Percentiles rank a stretch among this genome's conserved stretches.
Conservation (phyloP, 1,140 invertebrate genomes). For the Sarcophaga peregrina region DNA sequence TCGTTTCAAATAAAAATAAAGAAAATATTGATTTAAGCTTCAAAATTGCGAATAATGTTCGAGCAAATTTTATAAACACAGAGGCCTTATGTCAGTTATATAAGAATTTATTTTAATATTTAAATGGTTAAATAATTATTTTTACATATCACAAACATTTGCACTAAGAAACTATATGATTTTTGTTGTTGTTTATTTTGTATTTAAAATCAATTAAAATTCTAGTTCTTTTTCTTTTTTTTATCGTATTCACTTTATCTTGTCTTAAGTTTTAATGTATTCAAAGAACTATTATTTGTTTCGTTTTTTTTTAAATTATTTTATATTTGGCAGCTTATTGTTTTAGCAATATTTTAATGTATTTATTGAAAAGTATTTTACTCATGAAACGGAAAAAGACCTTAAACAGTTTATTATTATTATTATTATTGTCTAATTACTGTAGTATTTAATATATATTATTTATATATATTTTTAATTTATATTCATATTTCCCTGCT, state of each 20-base stretch:
- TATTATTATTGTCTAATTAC: background rate
- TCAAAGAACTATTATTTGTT: background rate
- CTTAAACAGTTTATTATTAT: constrained; percentile 3
- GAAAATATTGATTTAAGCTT: constrained; percentile 33
- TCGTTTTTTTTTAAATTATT: background rate
- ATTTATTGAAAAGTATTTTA: constrained; percentile 19
- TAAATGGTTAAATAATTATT: no score
- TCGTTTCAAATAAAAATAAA: constrained; percentile 8
- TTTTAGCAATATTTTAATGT: background rate
- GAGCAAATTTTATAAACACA: no score
- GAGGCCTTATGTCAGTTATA: no score
- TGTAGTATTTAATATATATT: constrained; percentile 3
- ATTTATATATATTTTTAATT: background rate
- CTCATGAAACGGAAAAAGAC: background rate
- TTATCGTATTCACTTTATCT: no score
- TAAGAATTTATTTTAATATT: no score
- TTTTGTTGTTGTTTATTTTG: no score
- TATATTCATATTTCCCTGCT: background rate
- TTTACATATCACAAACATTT: no score
- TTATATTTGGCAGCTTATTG: constrained; percentile 5
- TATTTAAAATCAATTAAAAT: no score
- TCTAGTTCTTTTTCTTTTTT: no score
- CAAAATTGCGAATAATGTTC: no score
- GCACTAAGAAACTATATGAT: no score
- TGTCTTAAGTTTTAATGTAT: no score